phyloP scores from a whole-genome alignment of 2,113 vertebrate genomes.

The Saguinus midas region DNA sequence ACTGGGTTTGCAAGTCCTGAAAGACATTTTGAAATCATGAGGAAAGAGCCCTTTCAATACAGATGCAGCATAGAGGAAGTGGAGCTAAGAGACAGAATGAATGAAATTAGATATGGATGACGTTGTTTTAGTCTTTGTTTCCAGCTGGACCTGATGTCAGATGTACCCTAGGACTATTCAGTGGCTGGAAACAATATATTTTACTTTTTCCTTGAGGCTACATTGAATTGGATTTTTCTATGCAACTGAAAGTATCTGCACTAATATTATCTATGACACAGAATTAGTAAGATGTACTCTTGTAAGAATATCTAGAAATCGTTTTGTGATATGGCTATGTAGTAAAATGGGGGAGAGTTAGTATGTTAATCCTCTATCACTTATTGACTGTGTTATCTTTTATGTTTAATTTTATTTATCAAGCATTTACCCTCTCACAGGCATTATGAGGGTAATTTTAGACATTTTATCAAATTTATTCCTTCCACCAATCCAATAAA shows the following conservation, averaged over 20 bases:
- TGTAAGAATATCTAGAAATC: constrained; percentile 5
- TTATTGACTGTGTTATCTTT: not conserved
- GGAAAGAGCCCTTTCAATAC: not conserved
- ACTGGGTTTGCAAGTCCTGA: not conserved
- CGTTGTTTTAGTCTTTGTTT: not conserved
- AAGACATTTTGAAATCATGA: not conserved
- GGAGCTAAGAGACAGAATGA: not conserved
- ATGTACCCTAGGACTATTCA: not conserved
- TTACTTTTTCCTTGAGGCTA: not conserved
- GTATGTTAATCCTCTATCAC: not conserved
- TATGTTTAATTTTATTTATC: constrained; percentile 25
- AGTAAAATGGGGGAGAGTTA: not conserved
- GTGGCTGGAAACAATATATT: not conserved
- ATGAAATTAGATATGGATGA: not conserved
- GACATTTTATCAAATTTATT: constrained; percentile 16
- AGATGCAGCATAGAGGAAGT: not conserved
- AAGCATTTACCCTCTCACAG: not conserved
- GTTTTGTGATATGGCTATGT: not conserved
- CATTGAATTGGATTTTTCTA: constrained; percentile 9
- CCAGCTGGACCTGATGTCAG: not conserved
- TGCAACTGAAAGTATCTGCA: not conserved
- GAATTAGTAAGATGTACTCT: not conserved
- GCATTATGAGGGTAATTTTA: not conserved
- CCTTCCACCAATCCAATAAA: not conserved
- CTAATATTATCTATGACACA: not conserved